These are phyloP conservation scores for Falco naumanni DNA, from an alignment of 2,797 vertebrate genomes.

Conservation along the genomic window DNA sequence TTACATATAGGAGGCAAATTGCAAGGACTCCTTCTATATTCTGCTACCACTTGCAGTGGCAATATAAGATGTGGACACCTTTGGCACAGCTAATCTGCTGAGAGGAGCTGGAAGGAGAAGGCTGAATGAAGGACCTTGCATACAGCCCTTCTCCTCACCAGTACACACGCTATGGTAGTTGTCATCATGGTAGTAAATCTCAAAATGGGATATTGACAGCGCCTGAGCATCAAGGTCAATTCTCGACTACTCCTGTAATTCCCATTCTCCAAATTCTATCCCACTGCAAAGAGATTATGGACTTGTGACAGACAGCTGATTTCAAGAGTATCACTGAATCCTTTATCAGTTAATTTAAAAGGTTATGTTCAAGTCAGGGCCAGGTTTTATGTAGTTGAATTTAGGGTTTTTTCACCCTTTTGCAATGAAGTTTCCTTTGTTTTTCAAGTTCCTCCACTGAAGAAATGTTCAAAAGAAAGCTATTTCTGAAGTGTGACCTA, in stretches of 20 bases:
- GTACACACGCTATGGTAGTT: neutral
- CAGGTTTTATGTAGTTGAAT: neutral
- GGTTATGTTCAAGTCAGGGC: neutral
- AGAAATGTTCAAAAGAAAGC: neutral
- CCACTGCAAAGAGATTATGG: neutral
- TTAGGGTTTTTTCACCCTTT: neutral
- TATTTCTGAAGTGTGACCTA: neutral
- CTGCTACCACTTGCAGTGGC: neutral
- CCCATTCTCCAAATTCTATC: neutral
- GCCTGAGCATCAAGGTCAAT: neutral
- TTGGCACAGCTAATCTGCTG: neutral
- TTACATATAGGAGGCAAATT: neutral
- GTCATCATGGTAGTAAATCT: neutral
- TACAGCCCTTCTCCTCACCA: neutral
- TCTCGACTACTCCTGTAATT: neutral
- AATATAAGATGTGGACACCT: neutral
- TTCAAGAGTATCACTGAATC: neutral
- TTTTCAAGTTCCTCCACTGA: neutral
- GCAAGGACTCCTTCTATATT: neutral
- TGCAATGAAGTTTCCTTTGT: neutral
- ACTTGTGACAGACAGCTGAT: neutral
- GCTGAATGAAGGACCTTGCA: neutral
- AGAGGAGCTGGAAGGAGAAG: neutral
- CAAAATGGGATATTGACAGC: neutral
- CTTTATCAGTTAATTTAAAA: constrained; percentile 17